Evolutionary conservation across 2,113 vertebrate genomes (phyloP).

Genomic region (Gasterosteus aculeatus): DNA sequence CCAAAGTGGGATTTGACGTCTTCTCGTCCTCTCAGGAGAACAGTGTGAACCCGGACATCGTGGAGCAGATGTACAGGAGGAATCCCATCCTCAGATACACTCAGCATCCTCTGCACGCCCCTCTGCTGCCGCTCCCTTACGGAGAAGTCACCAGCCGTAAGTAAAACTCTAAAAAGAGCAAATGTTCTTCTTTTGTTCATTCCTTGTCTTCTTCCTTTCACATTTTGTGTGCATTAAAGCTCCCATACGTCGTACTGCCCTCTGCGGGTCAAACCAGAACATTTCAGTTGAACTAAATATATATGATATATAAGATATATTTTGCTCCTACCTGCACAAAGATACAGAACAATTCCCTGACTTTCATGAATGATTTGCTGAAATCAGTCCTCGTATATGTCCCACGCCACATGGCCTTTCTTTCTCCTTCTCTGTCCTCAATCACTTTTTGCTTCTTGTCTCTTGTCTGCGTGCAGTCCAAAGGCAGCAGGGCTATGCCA

Average conservation of each 20-base stretch:
- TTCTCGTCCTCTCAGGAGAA: constrained; percentile 81
- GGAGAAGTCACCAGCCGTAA: constrained; percentile 88
- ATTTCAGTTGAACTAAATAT: not conserved
- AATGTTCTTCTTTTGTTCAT: not conserved
- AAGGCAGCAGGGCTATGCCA: constrained; percentile 90
- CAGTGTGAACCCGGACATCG: constrained; percentile 88
- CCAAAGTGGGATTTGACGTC: not conserved
- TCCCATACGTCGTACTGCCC: not conserved
- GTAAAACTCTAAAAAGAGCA: constrained; percentile 42
- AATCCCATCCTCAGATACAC: constrained; percentile 94
- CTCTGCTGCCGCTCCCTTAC: constrained; percentile 88
- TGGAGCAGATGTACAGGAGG: constrained; percentile 91
- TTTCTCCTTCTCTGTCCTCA: not conserved
- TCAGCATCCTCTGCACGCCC: constrained; percentile 91
- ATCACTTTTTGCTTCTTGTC: not conserved
- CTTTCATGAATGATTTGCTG: not conserved
- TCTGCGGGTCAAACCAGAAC: not conserved
- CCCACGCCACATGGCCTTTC: not conserved
- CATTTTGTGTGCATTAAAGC: not conserved
- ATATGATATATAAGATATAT: not conserved
- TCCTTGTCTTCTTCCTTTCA: not conserved
- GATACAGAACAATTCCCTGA: not conserved
- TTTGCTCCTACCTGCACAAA: not conserved
- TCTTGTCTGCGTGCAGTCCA: constrained; percentile 78
- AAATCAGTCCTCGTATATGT: not conserved